Base-by-base conservation (phyloP, 2,113 vertebrate species). In the Xiphias gladius region DNA sequence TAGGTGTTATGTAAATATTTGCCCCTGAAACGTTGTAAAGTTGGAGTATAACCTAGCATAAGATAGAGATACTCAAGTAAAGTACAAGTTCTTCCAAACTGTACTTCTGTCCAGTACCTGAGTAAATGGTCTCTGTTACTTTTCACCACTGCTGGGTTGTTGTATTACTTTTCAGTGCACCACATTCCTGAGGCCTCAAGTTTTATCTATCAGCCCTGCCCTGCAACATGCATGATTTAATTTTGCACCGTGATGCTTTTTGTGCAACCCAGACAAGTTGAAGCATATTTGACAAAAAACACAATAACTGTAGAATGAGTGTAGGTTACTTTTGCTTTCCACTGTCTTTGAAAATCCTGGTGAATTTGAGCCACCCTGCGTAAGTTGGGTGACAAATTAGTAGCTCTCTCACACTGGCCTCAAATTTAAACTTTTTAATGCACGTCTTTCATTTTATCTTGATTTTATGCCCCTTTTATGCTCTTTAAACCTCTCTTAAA, bases 261-360 rank as follows among this genome's bases (percentile, higher is more conserved):
- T 10, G 2, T 46, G n/a, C 14, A 8, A 7, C 14, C 2, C 3
- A 14, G 19, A 26, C 10, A 12, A 12, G 50, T 55, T 20, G 0
- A 59, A 52, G 11, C 28, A 2, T n/a, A 16, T 39, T 55, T 54
- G 30, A 32, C 68, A 54, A 52, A 35, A 41, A 55, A 8, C 10
- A 41, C 16, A 46, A 22, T 10, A 17, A n/a, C 48, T 24, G 7
- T 66, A 28, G 52, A 66, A 50, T 22, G 5, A 37, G 39, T 54
- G 54, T 4, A 13, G 16, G 54, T 2, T 0, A 65, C n/a, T 76
- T 37, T 68, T 8, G 3, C 11, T 63, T 50, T 65, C 4, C 26
- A 48, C 6, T n/a, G 54, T 64, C 61, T 52, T 39, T 57, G 66
- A 69, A 63, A n/a, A n/a, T 61, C 61, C 50, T 28, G 43, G 17